phyloP scores from a whole-genome alignment of 2,888 invertebrate genomes.

The Tuberolachnus salignus region DNA sequence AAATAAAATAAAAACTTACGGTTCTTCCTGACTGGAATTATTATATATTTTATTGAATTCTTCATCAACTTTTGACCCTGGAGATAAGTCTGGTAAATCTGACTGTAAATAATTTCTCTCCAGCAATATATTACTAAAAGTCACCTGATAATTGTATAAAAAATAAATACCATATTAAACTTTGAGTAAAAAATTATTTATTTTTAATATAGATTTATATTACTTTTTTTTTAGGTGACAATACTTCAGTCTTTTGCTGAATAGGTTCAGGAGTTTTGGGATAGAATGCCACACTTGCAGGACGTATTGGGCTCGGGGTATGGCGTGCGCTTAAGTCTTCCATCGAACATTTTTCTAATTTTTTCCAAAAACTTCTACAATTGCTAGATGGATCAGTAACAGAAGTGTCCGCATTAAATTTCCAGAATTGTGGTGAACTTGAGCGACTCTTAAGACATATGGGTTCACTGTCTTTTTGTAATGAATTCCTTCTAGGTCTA shows the following conservation, averaged over 20 bases:
- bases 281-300: slow-evolving; percentile 49
- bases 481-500: slow-evolving; percentile 34
- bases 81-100: slow-evolving; percentile 51
- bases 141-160: slow-evolving; percentile 16
- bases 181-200: background rate
- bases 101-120: slow-evolving; percentile 49
- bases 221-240: slow-evolving; percentile 42
- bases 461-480: slow-evolving; percentile 40
- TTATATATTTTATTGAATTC: slow-evolving; percentile 56
- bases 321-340: slow-evolving; percentile 46
- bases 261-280: slow-evolving; percentile 36
- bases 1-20: slow-evolving; percentile 7
- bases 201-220: background rate
- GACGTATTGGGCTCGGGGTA: slow-evolving; percentile 48
- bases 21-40: slow-evolving; percentile 32
- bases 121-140: slow-evolving; percentile 42
- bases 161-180: background rate
- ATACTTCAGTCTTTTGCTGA: background rate
- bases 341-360: slow-evolving; percentile 47
- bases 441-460: slow-evolving; percentile 38
- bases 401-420: background rate
- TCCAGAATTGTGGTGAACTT: slow-evolving; percentile 50
- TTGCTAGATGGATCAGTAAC: background rate
- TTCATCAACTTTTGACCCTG: slow-evolving; percentile 47
- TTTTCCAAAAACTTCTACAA: slow-evolving; percentile 48